Evolutionary conservation across 2,113 vertebrate species (phyloP).

Genomic region (Microtus ochrogaster): DNA sequence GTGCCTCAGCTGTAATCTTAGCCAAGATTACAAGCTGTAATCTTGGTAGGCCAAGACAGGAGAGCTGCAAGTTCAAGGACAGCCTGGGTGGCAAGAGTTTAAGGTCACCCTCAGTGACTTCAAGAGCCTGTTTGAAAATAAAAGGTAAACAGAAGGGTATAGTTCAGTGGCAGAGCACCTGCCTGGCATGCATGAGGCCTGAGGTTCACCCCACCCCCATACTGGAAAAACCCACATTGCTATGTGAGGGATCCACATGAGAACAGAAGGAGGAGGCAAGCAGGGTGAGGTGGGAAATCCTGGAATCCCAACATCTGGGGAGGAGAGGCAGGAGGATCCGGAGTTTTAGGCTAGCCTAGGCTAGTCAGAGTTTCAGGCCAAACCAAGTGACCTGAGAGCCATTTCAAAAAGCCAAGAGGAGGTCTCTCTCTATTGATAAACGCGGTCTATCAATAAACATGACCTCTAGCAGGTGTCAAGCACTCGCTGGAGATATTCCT

Average conservation of each 20-base stretch:
- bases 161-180: background rate
- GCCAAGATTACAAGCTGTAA: too few species aligned
- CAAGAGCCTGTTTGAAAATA: background rate
- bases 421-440: background rate
- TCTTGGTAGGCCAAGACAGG: background rate
- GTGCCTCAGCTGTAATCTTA: background rate
- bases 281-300: background rate
- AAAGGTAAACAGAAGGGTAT: background rate
- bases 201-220: background rate
- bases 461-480: background rate
- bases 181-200: background rate
- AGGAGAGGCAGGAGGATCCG: background rate
- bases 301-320: background rate
- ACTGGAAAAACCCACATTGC: background rate
- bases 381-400: background rate
- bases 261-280: too few species aligned
- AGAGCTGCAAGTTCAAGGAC: background rate
- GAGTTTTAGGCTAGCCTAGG: background rate
- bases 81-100: background rate
- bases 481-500: background rate
- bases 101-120: background rate
- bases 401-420: background rate
- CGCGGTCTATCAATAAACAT: background rate
- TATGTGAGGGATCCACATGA: too few species aligned
- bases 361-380: background rate